A percentile compares a stretch with the other conserved stretches of the same genome.
These are phyloP conservation scores for Huso huso DNA, from an alignment of 2,797 vertebrate genomes.

Conservation along the genomic window DNA sequence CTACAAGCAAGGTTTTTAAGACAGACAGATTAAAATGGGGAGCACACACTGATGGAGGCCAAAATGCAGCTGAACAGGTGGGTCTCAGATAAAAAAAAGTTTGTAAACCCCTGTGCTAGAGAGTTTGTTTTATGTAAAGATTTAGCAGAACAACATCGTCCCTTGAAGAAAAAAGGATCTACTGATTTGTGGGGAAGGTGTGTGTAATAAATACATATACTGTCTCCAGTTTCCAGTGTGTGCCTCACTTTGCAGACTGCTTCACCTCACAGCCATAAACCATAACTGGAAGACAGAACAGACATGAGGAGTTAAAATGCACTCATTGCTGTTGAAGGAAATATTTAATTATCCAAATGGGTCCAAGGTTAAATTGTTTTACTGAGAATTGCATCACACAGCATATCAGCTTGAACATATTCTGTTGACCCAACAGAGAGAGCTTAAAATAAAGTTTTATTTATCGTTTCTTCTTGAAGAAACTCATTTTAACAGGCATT, in stretches of 20 bases:
- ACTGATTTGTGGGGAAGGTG: no score
- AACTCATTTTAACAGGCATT: constrained; percentile 40
- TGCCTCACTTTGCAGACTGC: no score
- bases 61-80: no score
- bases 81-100: no score
- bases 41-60: no score
- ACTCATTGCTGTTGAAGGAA: constrained; percentile 26
- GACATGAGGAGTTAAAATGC: constrained; percentile 30
- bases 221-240: no score
- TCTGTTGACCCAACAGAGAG: constrained; percentile 30
- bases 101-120: no score
- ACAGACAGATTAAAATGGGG: no score
- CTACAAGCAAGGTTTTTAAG: constrained; percentile 17
- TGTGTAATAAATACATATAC: no score
- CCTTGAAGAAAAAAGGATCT: no score
- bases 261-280: constrained; percentile 9
- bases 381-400: constrained; percentile 32
- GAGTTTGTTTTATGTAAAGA: no score
- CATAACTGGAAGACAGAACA: constrained; percentile 20
- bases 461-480: constrained; percentile 36
- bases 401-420: constrained; percentile 32
- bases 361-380: constrained; percentile 34
- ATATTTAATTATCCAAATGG: constrained; percentile 34
- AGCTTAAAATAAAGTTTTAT: constrained; percentile 30
- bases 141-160: no score